These are phyloP conservation scores for Neocrepidodera transversa DNA, from an alignment of 2,888 invertebrate species.

Conservation along the genomic window DNA sequence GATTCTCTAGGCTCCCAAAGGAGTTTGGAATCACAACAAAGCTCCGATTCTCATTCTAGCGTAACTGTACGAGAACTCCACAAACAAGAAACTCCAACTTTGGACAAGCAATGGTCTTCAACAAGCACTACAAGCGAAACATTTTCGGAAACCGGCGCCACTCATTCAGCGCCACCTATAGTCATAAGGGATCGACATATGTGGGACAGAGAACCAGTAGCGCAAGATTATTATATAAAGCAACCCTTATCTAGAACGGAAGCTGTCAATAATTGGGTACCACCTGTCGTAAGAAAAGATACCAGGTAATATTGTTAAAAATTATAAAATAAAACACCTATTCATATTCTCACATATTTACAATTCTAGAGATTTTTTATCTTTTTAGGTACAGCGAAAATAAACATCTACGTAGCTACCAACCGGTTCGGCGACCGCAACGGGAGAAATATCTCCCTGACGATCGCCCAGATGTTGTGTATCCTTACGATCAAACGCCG, in stretches of 20 bases:
- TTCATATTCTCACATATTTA: too few relatives aligned
- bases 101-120: slow-evolving; percentile 55
- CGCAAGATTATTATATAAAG: slow-evolving; percentile 37
- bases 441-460: slow-evolving; percentile 51
- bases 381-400: slow-evolving; percentile 51
- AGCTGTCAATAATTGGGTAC: slow-evolving; percentile 45
- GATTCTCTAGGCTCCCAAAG: slow-evolving; percentile 65
- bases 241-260: slow-evolving; percentile 46
- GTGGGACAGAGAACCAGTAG: slow-evolving; percentile 33
- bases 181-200: slow-evolving; percentile 45
- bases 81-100: slow-evolving; percentile 41
- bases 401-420: slow-evolving; percentile 58
- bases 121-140: slow-evolving; percentile 57
- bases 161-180: slow-evolving; percentile 56
- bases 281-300: slow-evolving; percentile 27
- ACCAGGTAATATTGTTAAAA: slow-evolving; percentile 16
- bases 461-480: slow-evolving; percentile 51
- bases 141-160: slow-evolving; percentile 51
- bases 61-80: slow-evolving; percentile 42
- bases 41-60: slow-evolving; percentile 58
- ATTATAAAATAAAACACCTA: background rate
- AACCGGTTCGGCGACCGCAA: slow-evolving; percentile 61
- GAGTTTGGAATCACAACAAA: slow-evolving; percentile 62
- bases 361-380: slow-evolving; percentile 45
- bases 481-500: slow-evolving; percentile 51